Percentiles rank a stretch among this genome's conserved stretches.
Conservation (phyloP, 2,113 vertebrate species). For the Rhabdornis inornatus region DNA sequence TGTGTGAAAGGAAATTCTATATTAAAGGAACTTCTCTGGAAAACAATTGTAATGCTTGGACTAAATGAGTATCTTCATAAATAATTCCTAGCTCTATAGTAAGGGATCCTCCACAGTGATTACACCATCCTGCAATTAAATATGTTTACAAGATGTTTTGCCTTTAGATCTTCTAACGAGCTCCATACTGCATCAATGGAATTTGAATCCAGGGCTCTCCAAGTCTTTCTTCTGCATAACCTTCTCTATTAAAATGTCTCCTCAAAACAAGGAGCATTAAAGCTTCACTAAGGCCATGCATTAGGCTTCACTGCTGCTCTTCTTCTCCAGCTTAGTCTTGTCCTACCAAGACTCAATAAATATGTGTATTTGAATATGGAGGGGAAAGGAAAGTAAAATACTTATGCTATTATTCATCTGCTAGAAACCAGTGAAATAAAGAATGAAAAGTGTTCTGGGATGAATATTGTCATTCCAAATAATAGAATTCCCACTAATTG, state of each 20-base stretch:
- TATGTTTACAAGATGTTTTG: conserved; percentile 17
- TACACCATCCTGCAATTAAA: conserved; percentile 21
- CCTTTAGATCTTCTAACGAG: conserved; percentile 24
- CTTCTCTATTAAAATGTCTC: background rate
- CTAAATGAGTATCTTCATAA: background rate
- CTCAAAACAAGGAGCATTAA: background rate
- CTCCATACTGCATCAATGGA: background rate
- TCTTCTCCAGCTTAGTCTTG: background rate
- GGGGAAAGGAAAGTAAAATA: background rate
- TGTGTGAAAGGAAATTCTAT: background rate
- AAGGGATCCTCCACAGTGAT: conserved; percentile 20
- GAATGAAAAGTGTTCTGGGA: background rate
- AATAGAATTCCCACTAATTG: background rate
- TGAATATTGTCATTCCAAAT: background rate
- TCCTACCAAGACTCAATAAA: background rate
- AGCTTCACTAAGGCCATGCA: conserved; percentile 4
- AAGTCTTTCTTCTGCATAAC: background rate
- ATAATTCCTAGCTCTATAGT: background rate
- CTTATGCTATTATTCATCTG: background rate
- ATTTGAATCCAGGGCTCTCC: background rate
- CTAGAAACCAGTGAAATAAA: background rate
- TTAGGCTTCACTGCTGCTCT: background rate
- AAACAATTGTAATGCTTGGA: background rate
- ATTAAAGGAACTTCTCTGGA: background rate
- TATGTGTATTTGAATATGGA: background rate